Evolutionary conservation across 2,888 invertebrate genomes (phyloP), one percentile per base, ranked within the genome.

Genomic region (Eupeodes luniger): DNA sequence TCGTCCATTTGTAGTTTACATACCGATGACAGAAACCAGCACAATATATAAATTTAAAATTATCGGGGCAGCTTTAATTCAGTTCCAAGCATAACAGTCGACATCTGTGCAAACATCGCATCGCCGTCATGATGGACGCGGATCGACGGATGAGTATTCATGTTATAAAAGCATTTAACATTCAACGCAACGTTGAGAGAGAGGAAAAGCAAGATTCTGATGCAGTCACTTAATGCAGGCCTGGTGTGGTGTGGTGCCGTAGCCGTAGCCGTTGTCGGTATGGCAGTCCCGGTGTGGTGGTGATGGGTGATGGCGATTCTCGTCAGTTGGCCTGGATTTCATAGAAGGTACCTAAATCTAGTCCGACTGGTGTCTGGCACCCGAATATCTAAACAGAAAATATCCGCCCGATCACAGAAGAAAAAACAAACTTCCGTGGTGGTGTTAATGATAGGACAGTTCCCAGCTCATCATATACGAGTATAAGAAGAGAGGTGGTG

Each of bases 31-130:
- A 74, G 78, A 5, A 4, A 53, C 47, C 57, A 7, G 40, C 51
- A 49, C 57, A 47, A 75, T n/a, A 55, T 69, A 84, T 80, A 80
- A 64, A 81, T 34, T 61, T 16, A 16, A 62, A 55, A 16, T 55
- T 70, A 72, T 74, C 27, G 79, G 51, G 79, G 61, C 76, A 66
- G 74, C 66, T 77, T 86, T 84, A 74, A 78, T 77, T 85, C 78
- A 67, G 88, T 78, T 85, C 88, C 81, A 81, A 88, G 78, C 88
- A 85, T 88, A 85, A 78, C 64, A 84, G 74, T 69, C 77, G 69
- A 81, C 88, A 88, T 88, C 88, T 88, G 88, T 81, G 78, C 77
- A 88, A 88, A 88, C 88, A 88, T 19, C n/a, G n/a, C n/a, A 19
- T 85, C 75, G 62, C 77, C 81, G 51, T 55, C 64, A 12, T 80